Percentiles rank a stretch among this genome's conserved stretches.
Evolutionary conservation across 1,140 invertebrate species (phyloP).

Genomic region (Drosophila sturtevanti): DNA sequence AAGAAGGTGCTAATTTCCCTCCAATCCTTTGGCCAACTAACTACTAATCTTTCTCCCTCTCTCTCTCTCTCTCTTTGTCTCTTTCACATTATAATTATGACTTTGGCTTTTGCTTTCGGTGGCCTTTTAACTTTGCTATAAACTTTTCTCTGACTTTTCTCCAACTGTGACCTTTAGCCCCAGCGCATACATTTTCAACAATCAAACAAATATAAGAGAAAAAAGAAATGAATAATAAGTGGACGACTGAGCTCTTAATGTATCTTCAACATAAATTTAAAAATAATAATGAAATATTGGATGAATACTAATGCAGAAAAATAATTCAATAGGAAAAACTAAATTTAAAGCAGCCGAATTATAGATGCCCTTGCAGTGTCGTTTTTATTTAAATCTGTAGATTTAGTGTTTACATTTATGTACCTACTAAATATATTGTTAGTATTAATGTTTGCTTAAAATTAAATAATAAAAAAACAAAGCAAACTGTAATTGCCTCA

Average conservation of each 20-base stretch:
- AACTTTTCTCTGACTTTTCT: constrained; percentile 3
- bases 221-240: background rate
- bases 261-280: background rate
- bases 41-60: background rate
- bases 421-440: no score
- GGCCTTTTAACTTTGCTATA: background rate
- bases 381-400: no score
- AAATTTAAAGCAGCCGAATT: no score
- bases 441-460: no score
- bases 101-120: constrained; percentile 2
- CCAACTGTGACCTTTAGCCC: background rate
- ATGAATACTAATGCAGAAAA: no score
- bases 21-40: background rate
- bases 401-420: no score
- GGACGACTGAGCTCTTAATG: background rate
- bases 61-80: background rate
- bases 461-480: no score
- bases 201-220: background rate
- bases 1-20: background rate
- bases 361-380: no score
- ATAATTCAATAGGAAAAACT: no score
- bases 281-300: no score
- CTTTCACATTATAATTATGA: constrained; percentile 5
- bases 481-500: no score
- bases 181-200: background rate